Evolutionary conservation across 2,113 vertebrate species (phyloP), one percentile per base, ranked within the genome.

Genomic region (Scomber scombrus): DNA sequence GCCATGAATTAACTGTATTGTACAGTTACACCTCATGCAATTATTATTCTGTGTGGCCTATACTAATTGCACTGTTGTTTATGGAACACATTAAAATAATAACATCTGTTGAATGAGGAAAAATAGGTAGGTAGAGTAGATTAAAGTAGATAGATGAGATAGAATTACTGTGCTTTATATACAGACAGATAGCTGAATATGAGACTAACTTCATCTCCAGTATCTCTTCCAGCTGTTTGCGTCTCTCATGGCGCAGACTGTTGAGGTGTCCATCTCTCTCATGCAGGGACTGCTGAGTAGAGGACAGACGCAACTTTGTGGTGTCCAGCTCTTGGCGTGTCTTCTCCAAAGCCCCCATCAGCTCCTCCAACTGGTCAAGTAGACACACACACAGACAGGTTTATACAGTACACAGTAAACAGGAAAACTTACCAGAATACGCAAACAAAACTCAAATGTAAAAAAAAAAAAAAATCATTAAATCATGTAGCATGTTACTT

Each of bases 181-280:
- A 26, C 11, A 67, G 64, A 66, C 18, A 16, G 18, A 18, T 47
- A 19, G 15, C 19, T 54, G 23, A 57, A 52, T 61, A 40, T 8
- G 29, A 54, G 43, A 95, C 98, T 97, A 91, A 99, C 98, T 99
- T 99, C 96, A 99, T 98, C 93, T 99, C 98, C 77, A 99, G 94
- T 75, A 99, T 97, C 92, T 99, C 98, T 88, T 98, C 96, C 40
- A 99, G 95, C 91, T 99, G 97, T 75, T 97, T 97, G 75, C 97
- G 95, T 85, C 96, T 83, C 60, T 99, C 98, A 73, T 96, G 95
- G 16, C 95, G 95, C 75, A 99, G 93, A 76, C 94, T 97, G 81
- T 93, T 95, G 75, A 99, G 92, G 84, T 99, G 97, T 23, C 95
- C 95, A 80, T 99, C 98, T 71, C 97, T 93, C 26, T 99, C 98